These are phyloP conservation scores for Heliothis peltigera DNA, from an alignment of 2,888 invertebrate genomes.

Conservation along the genomic window DNA sequence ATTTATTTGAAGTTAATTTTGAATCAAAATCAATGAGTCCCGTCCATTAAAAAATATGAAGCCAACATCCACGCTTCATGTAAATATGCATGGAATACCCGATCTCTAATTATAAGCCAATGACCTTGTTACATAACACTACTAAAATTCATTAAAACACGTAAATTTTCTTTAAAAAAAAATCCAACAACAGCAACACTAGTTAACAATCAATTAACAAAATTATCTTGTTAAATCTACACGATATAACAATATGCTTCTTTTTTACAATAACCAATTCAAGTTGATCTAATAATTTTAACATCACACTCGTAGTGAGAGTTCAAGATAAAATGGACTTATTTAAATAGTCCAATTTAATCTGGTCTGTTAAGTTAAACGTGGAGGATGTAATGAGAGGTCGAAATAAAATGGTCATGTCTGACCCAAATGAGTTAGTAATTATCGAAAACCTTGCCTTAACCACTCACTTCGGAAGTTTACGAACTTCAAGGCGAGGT, in stretches of 20 bases:
- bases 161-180: constrained; percentile 8
- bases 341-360: too few relatives aligned
- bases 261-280: constrained; percentile 23
- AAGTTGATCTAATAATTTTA: background rate
- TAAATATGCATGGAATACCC: too few relatives aligned
- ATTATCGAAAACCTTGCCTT: constrained; percentile 59
- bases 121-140: constrained; percentile 12
- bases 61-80: too few relatives aligned
- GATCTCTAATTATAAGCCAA: too few relatives aligned
- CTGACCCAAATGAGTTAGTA: constrained; percentile 56
- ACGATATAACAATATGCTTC: constrained; percentile 19
- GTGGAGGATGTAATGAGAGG: background rate
- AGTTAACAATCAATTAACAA: constrained; percentile 37
- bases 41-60: too few relatives aligned
- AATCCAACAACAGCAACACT: constrained; percentile 11
- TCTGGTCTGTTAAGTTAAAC: background rate
- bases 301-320: background rate
- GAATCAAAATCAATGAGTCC: too few relatives aligned
- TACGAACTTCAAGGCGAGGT: constrained; percentile 56
- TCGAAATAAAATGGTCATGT: constrained; percentile 23
- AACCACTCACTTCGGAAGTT: constrained; percentile 61
- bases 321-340: background rate
- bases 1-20: too few relatives aligned
- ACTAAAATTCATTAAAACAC: background rate
- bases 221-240: constrained; percentile 38